Base-by-base conservation (phyloP, 1,140 invertebrate genomes). In the Aphelinus atriplicis region DNA sequence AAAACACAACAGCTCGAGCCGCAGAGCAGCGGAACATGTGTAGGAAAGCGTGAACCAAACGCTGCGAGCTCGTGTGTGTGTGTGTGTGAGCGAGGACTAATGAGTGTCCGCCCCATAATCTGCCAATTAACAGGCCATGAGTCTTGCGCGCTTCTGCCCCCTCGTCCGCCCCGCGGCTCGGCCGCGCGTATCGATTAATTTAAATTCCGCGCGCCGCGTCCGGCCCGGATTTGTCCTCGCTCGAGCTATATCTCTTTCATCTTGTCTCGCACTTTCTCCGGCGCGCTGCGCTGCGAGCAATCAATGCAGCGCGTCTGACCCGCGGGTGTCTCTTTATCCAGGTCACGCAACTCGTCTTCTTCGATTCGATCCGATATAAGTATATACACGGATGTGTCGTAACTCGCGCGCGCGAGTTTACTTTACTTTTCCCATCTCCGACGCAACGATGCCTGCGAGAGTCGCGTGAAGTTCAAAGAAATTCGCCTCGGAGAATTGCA, bases 71-170 rank as follows among this genome's bases (percentile, higher is more conserved):
- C 45, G 10, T 63, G 61, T 60, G 26, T 60, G 10, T 63, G 45
- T 45, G 42, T 51, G 42, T 4, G 48, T n/a, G 43, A n/a, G 10
- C 56, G 62, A 57, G 55, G 68, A 71, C 62, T 57, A 75, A 53
- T 47, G 47, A 55, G 9, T 50, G n/a, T 48, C 62, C 61, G 67
- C 55, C 66, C 65, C 51, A 69, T 75, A 69, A 75, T 75, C 73
- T 64, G 73, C 60, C 73, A 75, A 75, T 75, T 74, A 74, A 68
- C 65, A 56, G 45, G 57, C 57, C 50, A 62, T 68, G 72, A 73
- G 72, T 68, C 63, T 67, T 55, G 43, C 10, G 57, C 7, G 51
- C 51, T 9, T 9, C 51, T 9, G 4, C 50, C 45, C 46, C 10
- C 4, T 46, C 72, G 64, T 50, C 50, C 55, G 6, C n/a, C 65